Evolutionary conservation across 1,140 invertebrate species (phyloP).

Genomic region (Cydia pomonella): DNA sequence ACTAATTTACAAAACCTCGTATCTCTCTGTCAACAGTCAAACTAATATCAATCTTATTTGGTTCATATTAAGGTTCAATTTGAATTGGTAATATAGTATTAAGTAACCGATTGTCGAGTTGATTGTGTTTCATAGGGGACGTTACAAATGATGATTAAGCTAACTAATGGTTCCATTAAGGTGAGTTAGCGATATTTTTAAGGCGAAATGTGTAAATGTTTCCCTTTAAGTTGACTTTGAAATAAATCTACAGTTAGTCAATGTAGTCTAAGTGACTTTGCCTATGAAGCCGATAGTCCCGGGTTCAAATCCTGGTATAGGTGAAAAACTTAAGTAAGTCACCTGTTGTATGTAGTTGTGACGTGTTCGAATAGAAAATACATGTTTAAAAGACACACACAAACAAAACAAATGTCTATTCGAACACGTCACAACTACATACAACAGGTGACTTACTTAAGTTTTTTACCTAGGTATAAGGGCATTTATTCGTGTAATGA

Average conservation of each 20-base stretch:
- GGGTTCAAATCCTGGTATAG: too few relatives aligned
- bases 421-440: too few relatives aligned
- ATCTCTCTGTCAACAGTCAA: neutral
- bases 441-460: too few relatives aligned
- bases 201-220: slow-evolving; percentile 35
- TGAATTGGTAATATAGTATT: neutral
- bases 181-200: slow-evolving; percentile 45
- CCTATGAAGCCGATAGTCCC: too few relatives aligned
- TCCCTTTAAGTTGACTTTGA: slow-evolving; percentile 4
- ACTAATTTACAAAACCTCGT: neutral
- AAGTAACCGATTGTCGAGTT: neutral
- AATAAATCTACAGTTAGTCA: neutral
- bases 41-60: neutral
- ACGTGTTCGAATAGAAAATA: too few relatives aligned
- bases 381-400: too few relatives aligned
- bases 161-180: slow-evolving; percentile 55
- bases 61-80: neutral
- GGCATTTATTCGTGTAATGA: too few relatives aligned
- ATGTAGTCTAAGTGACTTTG: too few relatives aligned
- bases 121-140: slow-evolving; percentile 24
- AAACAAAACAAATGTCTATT: too few relatives aligned
- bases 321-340: too few relatives aligned
- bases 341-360: too few relatives aligned
- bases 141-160: slow-evolving; percentile 54
- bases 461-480: too few relatives aligned